A percentile compares a stretch with the other conserved stretches of the same genome.
Conservation (phyloP, 2,797 vertebrate genomes). For the Pitangus sulphuratus region DNA sequence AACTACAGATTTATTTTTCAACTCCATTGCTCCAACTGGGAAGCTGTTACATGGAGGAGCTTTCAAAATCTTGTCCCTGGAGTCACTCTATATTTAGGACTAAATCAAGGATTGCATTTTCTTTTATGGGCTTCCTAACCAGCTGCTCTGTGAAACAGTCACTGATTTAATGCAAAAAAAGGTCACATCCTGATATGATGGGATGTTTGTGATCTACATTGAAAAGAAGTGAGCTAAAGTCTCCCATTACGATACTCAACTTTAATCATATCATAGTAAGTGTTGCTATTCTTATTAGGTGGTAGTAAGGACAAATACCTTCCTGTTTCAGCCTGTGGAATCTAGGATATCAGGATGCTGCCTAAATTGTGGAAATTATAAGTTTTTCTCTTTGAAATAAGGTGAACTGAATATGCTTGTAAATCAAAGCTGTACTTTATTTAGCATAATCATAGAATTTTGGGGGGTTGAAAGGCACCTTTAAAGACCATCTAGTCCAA, state of each 20-base stretch:
- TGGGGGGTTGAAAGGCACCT: background rate
- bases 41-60: background rate
- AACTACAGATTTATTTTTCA: background rate
- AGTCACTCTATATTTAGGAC: slow-evolving; percentile 28
- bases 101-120: slow-evolving; percentile 2
- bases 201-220: background rate
- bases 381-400: background rate
- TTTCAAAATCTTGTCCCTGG: background rate
- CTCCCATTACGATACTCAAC: background rate
- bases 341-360: background rate
- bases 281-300: background rate
- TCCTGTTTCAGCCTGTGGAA: background rate
- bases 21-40: background rate
- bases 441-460: background rate
- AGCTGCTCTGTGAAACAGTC: background rate
- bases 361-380: background rate
- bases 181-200: background rate
- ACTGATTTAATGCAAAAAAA: background rate
- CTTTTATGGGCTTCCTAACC: background rate
- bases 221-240: background rate
- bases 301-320: background rate
- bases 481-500: background rate
- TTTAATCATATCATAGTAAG: background rate
- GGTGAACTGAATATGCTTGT: background rate
- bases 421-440: background rate